Base-by-base conservation (phyloP, 2,888 invertebrate species). In the Automeris io region DNA sequence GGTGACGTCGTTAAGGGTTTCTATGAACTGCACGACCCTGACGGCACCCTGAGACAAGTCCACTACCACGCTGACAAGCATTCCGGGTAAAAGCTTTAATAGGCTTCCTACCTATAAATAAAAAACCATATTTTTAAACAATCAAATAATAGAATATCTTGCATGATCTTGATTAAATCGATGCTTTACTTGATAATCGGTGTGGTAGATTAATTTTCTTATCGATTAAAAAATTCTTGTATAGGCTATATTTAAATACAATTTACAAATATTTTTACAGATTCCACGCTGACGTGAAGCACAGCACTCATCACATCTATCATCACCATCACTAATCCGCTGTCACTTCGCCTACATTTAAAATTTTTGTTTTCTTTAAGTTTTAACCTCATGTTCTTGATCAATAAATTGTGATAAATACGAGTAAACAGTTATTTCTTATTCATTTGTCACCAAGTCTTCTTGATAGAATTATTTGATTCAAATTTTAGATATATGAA, bases 1-100 rank as follows among this genome's bases (percentile, higher is more conserved):
- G 90, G 90, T 33, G 85, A 90, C 56, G 80, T 72, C 33, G 90
- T 90, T 36, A 82, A 87, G 56, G 90, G 90, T 8, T 56, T 83
- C 54, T 90, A 90, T 65, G 77, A 76, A 8, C 66, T 88, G 37
- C 82, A 87, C 46, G 80, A 88, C 51, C 82, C 88, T 26, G 87
- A 83, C 31, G 88, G 88, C 41, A 79, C 86, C 49, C 57, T 79
- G 49, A 61, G 72, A 31, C 50, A 66, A 18, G 67, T 73, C 1
- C 58, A 72, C 40, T 73, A 73, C 40, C 61, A 63, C 23, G 58
- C 61, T 4, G 56, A 61, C 42, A 44, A 56, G 4, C 47, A 56
- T 13, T 41, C 51, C 16, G 58, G 69, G 82, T 54, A 73, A 37
- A 9, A 11, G 12, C 21, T 25, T 18, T 1, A 12, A 8, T 24